Base-by-base conservation (phyloP, 2,113 vertebrate species). In the Hemichromis elongatus region DNA sequence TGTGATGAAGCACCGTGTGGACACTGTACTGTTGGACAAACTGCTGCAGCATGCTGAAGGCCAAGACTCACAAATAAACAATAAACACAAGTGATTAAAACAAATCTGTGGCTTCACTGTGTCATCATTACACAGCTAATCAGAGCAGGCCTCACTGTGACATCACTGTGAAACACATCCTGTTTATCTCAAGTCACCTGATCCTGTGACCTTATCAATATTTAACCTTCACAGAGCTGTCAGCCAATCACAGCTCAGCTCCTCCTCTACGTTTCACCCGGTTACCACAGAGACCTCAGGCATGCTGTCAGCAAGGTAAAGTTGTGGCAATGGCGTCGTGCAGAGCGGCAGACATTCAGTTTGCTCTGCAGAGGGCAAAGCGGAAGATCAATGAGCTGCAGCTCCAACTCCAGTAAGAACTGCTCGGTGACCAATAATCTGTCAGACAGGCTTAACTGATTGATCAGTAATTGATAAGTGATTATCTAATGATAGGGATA, bases 291-390 rank as follows among this genome's bases (percentile, higher is more conserved):
- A 57, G 68, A 90, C 9, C 5, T 84, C 63, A 82, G 73, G 28
- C 54, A 42, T 45, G 57, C n/a, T 42, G 12, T 79, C 35, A 26
- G 26, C 18, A 35, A 45, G 84, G 55, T 63, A 21, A 7, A 45
- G 47, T 21, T 78, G 79, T 52, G 21, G 80, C 2, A 42, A 96
- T 96, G 96, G 93, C 92, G 59, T 87, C 61, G 11, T 33, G 63
- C 37, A 75, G 77, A 73, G 63, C 55, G 82, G 61, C 83, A 16
- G 94, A 96, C 4, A 93, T 96, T 37, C 91, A 92, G 18, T 59
- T 82, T 6, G 95, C 95, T 83, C 84, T 96, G 16, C 94, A 89
- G 80, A 92, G 95, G 86, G 93, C 93, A 2, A 95, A 93, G 84
- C 88, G 81, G 35, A 95, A 95, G 90, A 94, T 96, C 57, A 85